These are phyloP conservation scores for Nyctereutes procyonoides DNA, from an alignment of 2,113 vertebrate species.

Conservation along the genomic window DNA sequence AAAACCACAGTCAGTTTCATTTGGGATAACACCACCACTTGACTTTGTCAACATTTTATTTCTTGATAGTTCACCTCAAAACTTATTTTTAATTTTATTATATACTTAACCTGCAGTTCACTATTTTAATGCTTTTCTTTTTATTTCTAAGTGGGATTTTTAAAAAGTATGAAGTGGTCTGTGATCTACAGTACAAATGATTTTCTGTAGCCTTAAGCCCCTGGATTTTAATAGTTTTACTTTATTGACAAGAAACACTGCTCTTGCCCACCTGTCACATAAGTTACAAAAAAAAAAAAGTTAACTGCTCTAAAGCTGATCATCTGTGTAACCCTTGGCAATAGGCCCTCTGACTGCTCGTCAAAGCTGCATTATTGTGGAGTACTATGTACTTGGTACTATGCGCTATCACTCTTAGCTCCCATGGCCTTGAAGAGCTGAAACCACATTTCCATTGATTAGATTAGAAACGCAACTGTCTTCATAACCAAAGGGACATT, in stretches of 20 bases:
- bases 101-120: neutral
- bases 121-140: neutral
- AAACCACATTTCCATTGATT: neutral
- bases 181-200: conserved; percentile 93
- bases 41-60: neutral
- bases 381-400: conserved; percentile 74
- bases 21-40: neutral
- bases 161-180: conserved; percentile 74
- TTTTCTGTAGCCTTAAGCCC: conserved; percentile 83
- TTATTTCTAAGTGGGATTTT: neutral
- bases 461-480: neutral
- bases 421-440: neutral
- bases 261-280: conserved; percentile 75
- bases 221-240: conserved; percentile 42
- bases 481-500: neutral
- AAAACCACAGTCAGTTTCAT: neutral
- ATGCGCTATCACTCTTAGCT: conserved; percentile 71
- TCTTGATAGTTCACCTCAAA: neutral
- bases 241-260: conserved; percentile 78
- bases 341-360: neutral
- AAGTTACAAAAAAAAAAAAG: conserved; percentile 59
- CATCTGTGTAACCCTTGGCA: conserved; percentile 62
- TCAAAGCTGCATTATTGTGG: neutral
- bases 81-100: neutral
- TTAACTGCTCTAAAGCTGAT: conserved; percentile 58